Conservation (phyloP, 2,888 invertebrate genomes). For the Biston betularia region DNA sequence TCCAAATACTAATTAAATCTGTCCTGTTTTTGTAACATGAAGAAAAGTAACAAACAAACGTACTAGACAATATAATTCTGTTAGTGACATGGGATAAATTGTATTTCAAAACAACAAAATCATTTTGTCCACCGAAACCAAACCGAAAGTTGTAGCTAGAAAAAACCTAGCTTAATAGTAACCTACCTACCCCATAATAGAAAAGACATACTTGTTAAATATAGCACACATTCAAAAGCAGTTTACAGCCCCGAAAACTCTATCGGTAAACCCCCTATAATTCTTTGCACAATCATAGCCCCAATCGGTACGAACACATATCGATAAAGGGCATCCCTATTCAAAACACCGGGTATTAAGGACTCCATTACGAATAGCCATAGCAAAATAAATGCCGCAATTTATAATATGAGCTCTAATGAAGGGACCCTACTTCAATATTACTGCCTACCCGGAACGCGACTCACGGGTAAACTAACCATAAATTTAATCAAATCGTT, state of each 20-base stretch:
- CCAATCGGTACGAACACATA: conserved; percentile 40
- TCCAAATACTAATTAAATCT: too few relatives aligned
- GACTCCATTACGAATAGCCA: conserved; percentile 38
- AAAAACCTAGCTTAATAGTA: too few relatives aligned
- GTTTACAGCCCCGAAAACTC: conserved; percentile 30
- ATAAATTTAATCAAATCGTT: conserved; percentile 62
- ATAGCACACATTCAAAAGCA: conserved; percentile 4
- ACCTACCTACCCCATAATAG: too few relatives aligned
- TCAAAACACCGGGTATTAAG: conserved; percentile 40
- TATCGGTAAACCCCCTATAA: conserved; percentile 45
- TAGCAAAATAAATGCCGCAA: conserved; percentile 60
- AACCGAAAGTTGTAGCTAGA: too few relatives aligned
- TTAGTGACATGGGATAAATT: too few relatives aligned
- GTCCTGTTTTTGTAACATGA: too few relatives aligned
- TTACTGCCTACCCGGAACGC: conserved; percentile 60
- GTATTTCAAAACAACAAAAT: too few relatives aligned
- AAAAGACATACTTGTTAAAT: too few relatives aligned
- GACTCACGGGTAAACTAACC: conserved; percentile 52
- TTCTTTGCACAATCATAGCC: conserved; percentile 44
- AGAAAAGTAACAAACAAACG: too few relatives aligned
- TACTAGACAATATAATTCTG: too few relatives aligned
- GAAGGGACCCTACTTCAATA: conserved; percentile 60
- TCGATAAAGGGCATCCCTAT: conserved; percentile 42
- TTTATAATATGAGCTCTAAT: conserved; percentile 61
- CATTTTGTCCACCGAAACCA: too few relatives aligned